phyloP scores from a whole-genome alignment of 2,113 vertebrate species.

The Gnathonemus echidnorhynchus region DNA sequence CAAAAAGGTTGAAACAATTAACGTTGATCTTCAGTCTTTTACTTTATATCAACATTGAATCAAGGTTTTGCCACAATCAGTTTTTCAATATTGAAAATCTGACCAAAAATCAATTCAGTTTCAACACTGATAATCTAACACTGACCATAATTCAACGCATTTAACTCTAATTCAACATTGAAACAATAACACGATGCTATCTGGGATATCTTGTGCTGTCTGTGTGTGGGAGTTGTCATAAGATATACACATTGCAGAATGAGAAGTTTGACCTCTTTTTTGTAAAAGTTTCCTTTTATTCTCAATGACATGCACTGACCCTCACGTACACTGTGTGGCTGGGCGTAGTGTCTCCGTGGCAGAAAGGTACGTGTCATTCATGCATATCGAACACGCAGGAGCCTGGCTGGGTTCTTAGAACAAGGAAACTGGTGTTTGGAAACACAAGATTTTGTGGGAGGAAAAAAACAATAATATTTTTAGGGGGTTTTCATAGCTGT shows the following conservation, averaged over 20 bases:
- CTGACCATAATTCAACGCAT: no score
- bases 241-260: neutral
- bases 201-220: neutral
- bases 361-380: neutral
- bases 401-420: neutral
- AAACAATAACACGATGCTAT: no score
- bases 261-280: neutral
- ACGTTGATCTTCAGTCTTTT: no score
- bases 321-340: neutral
- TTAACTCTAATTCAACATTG: no score
- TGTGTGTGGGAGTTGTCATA: neutral
- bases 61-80: no score
- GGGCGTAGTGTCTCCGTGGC: neutral
- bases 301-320: neutral
- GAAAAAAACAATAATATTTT: neutral
- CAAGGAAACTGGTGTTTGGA: neutral
- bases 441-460: neutral
- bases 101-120: no score
- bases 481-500: neutral
- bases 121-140: no score
- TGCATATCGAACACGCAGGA: neutral
- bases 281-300: neutral
- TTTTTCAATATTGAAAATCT: no score
- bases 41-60: no score
- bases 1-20: no score